These are phyloP conservation scores for Microtus richardsoni DNA, from an alignment of 2,113 vertebrate genomes.

Conservation along the genomic window DNA sequence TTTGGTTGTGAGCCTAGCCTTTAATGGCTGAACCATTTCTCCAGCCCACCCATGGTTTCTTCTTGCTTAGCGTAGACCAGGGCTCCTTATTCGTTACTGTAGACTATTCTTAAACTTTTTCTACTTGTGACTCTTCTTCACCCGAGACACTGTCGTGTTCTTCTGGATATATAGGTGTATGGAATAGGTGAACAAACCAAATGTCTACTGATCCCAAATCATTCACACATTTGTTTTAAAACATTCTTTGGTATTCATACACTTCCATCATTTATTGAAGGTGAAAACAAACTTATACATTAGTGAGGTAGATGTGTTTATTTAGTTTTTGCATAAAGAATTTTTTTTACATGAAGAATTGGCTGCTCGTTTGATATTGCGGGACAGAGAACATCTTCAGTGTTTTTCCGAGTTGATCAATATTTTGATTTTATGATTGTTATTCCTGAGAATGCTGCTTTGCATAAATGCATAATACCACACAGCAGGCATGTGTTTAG, in stretches of 20 bases:
- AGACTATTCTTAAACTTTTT: background rate
- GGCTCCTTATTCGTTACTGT: background rate
- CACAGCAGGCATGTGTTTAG: background rate
- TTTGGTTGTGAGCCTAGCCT: background rate
- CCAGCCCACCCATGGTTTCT: background rate
- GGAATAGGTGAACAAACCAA: background rate
- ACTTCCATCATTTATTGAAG: background rate
- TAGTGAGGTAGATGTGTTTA: background rate
- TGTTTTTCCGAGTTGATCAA: background rate
- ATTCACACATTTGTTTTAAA: background rate
- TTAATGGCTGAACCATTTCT: background rate
- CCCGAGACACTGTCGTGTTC: background rate
- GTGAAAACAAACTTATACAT: background rate
- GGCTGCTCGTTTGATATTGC: background rate
- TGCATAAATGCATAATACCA: background rate
- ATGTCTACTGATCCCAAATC: background rate
- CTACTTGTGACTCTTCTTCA: background rate
- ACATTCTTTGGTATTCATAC: background rate
- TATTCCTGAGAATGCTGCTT: background rate
- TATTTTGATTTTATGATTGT: conserved; percentile 5
- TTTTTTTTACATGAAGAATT: background rate
- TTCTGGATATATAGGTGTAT: background rate
- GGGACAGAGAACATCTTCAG: background rate
- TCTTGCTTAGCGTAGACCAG: background rate
- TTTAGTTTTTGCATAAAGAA: background rate